Percentiles rank a stretch among this genome's conserved stretches.
phyloP scores from a whole-genome alignment of 2,888 invertebrate genomes.

The Blera fallax region DNA sequence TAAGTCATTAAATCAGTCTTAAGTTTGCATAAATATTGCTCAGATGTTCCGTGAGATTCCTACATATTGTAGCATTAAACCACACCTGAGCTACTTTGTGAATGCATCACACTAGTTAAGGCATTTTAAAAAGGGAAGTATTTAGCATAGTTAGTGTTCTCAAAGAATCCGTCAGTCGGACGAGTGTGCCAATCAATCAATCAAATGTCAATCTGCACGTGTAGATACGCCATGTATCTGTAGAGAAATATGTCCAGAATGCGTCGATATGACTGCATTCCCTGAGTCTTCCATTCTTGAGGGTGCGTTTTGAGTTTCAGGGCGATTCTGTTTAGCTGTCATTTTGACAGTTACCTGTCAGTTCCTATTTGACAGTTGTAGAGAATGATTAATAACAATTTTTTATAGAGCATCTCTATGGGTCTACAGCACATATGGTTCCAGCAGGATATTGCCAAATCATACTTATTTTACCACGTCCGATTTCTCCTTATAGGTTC shows the following conservation, averaged over 20 bases:
- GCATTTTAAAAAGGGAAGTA: background rate
- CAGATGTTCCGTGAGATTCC: background rate
- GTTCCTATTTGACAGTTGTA: too few relatives aligned
- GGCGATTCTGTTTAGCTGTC: too few relatives aligned
- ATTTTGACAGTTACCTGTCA: too few relatives aligned
- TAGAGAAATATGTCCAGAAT: background rate
- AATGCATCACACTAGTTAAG: background rate
- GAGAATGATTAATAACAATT: too few relatives aligned
- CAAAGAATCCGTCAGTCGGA: slow-evolving; percentile 1
- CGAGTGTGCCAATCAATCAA: slow-evolving; percentile 33
- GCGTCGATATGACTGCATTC: background rate
- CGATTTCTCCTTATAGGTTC: too few relatives aligned
- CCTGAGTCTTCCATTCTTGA: too few relatives aligned
- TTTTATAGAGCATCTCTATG: too few relatives aligned
- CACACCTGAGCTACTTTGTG: background rate
- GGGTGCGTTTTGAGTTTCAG: too few relatives aligned
- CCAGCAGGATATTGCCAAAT: too few relatives aligned
- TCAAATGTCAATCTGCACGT: slow-evolving; percentile 5
- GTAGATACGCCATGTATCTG: background rate
- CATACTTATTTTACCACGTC: too few relatives aligned
- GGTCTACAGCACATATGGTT: too few relatives aligned
- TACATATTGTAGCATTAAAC: background rate
- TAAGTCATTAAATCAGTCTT: background rate
- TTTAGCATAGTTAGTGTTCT: background rate
- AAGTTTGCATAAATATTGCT: background rate